Conservation (phyloP, 1,140 invertebrate genomes). For the Pteromalus puparum region DNA sequence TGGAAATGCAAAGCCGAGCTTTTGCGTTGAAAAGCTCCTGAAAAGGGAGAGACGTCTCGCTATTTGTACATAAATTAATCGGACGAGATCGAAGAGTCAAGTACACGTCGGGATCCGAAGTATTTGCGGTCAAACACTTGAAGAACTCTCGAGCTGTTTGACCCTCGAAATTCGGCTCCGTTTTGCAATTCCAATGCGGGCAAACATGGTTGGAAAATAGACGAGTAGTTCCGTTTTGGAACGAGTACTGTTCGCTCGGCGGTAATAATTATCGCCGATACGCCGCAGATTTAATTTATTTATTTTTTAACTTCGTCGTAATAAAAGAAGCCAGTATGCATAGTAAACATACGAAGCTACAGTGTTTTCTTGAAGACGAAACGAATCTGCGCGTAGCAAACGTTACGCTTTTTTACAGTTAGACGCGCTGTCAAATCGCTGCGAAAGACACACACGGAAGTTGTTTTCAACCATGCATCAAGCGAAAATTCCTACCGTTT, state of each 20-base stretch:
- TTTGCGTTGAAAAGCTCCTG: too few species aligned
- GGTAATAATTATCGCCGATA: not conserved
- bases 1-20: not conserved
- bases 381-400: not conserved
- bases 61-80: slow-evolving; percentile 1
- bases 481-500: not conserved
- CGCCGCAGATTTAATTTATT: not conserved
- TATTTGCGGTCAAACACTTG: not conserved
- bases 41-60: too few species aligned
- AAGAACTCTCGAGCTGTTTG: not conserved
- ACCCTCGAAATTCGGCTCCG: not conserved
- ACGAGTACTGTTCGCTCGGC: not conserved
- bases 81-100: not conserved
- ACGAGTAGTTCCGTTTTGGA: not conserved
- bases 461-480: not conserved
- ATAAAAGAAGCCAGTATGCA: not conserved
- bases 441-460: not conserved
- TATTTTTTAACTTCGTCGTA: not conserved
- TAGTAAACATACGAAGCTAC: not conserved
- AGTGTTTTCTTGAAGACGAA: not conserved
- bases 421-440: not conserved
- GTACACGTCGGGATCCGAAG: too few species aligned
- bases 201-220: not conserved
- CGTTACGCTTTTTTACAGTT: not conserved
- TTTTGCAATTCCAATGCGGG: not conserved